Conservation (phyloP, 1,140 invertebrate species). For the Lerema accius region DNA sequence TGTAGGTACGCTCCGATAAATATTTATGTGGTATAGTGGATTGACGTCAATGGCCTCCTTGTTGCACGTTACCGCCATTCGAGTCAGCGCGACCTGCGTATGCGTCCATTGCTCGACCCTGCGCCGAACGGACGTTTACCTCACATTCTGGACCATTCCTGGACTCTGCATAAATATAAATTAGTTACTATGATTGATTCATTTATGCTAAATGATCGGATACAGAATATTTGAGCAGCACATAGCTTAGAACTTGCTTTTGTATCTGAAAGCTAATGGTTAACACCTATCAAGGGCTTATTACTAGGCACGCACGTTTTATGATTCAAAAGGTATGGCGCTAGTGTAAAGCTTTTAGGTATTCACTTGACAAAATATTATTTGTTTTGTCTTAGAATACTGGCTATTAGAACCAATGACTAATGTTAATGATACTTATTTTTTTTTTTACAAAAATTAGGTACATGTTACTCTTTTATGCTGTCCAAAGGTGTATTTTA, state of each 20-base stretch:
- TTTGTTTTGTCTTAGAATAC: too few species aligned
- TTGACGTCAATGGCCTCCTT: constrained; percentile 51
- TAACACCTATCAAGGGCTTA: too few species aligned
- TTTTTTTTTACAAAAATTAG: too few species aligned
- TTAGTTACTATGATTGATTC: constrained; percentile 43
- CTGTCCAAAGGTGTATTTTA: too few species aligned
- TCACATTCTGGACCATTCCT: constrained; percentile 43
- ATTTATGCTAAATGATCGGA: constrained; percentile 35
- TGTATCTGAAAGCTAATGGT: neutral
- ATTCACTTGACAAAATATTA: too few species aligned
- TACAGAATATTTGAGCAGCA: neutral
- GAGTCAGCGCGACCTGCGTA: neutral
- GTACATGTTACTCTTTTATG: too few species aligned
- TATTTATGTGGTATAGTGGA: constrained; percentile 45
- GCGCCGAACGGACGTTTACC: constrained; percentile 41
- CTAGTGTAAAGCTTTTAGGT: too few species aligned
- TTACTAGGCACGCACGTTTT: too few species aligned
- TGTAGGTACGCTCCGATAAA: constrained; percentile 39
- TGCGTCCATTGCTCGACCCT: constrained; percentile 20
- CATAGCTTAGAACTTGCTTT: too few species aligned
- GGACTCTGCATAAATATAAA: constrained; percentile 37
- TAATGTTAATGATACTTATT: too few species aligned
- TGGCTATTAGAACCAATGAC: too few species aligned
- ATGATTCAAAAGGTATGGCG: too few species aligned
- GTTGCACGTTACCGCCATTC: constrained; percentile 27